phyloP scores from a whole-genome alignment of 2,797 vertebrate genomes.

The Knipowitschia caucasica region DNA sequence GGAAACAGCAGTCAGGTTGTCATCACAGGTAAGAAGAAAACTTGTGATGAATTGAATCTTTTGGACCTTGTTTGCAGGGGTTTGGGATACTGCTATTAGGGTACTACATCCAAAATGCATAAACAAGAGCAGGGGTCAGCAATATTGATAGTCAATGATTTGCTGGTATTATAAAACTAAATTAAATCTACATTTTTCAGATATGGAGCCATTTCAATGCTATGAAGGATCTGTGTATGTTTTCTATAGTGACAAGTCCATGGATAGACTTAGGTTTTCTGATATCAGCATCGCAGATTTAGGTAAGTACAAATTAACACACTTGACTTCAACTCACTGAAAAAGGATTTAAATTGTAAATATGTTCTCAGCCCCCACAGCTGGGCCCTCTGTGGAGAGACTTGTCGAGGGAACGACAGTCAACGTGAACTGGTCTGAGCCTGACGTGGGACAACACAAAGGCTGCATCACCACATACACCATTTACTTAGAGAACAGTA shows the following conservation, averaged over 20 bases:
- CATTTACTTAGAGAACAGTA: constrained; percentile 65
- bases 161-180: background rate
- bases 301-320: constrained; percentile 67
- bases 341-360: background rate
- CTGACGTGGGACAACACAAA: constrained; percentile 63
- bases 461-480: constrained; percentile 82
- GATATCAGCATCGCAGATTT: constrained; percentile 49
- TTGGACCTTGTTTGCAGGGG: too few relatives aligned
- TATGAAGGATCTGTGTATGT: constrained; percentile 77
- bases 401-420: constrained; percentile 31
- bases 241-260: constrained; percentile 44
- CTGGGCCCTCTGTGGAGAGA: constrained; percentile 57
- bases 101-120: too few relatives aligned
- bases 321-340: background rate
- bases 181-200: constrained; percentile 38
- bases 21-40: constrained; percentile 74
- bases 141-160: background rate
- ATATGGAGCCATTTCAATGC: constrained; percentile 70
- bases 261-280: constrained; percentile 48
- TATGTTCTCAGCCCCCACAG: constrained; percentile 69
- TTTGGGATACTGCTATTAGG: too few relatives aligned
- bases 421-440: constrained; percentile 73
- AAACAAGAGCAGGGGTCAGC: too few relatives aligned
- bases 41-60: too few relatives aligned
- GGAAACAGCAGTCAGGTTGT: constrained; percentile 13